Evolutionary conservation across 2,113 vertebrate species (phyloP).

Genomic region (Cariama cristata): DNA sequence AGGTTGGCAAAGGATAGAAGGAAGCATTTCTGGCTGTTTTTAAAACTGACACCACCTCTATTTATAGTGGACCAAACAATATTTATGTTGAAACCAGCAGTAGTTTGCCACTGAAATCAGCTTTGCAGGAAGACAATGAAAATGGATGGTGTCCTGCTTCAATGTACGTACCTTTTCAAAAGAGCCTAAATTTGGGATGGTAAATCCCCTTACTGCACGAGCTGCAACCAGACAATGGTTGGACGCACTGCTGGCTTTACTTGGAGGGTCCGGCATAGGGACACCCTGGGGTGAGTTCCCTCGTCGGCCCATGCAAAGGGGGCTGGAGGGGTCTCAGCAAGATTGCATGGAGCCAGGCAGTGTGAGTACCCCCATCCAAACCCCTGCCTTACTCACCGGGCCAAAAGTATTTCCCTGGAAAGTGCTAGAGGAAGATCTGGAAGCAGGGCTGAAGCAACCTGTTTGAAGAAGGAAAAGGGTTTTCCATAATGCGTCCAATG

Average conservation of each 20-base stretch:
- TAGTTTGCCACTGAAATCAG: neutral
- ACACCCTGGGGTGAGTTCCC: neutral
- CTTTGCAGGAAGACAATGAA: neutral
- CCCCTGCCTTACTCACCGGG: neutral
- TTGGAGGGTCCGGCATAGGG: neutral
- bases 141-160: neutral
- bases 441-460: neutral
- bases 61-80: neutral
- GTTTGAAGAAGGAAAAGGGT: neutral
- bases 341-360: neutral
- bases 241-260: neutral
- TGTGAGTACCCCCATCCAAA: neutral
- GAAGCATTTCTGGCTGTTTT: conserved; percentile 38
- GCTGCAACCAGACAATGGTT: neutral
- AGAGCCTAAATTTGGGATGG: neutral
- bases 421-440: neutral
- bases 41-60: conserved; percentile 26
- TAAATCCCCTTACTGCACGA: neutral
- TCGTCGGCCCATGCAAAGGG: fast-evolving
- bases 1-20: conserved; percentile 30
- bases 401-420: neutral
- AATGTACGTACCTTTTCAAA: neutral
- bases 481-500: neutral
- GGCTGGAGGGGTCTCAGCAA: neutral
- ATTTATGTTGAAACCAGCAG: neutral